phyloP scores from a whole-genome alignment of 2,797 vertebrate species.

The Streptopelia turtur region DNA sequence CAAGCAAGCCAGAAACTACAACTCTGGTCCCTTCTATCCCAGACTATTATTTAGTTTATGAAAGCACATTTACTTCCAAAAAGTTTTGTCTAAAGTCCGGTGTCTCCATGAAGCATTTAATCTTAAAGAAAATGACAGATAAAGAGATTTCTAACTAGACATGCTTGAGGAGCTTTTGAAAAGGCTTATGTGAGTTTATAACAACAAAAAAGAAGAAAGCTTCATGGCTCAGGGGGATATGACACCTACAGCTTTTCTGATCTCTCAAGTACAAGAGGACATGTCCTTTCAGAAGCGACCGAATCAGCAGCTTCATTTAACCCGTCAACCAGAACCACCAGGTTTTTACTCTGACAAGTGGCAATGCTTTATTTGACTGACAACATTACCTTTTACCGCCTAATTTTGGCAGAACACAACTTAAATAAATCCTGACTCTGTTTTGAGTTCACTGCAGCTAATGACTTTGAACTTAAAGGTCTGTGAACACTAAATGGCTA shows the following conservation, averaged over 20 bases:
- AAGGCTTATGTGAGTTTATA: not conserved
- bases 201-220: not conserved
- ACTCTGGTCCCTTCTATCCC: not conserved
- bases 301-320: not conserved
- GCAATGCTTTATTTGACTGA: not conserved
- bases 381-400: not conserved
- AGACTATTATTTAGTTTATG: not conserved
- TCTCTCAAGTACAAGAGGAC: not conserved
- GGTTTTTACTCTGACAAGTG: not conserved
- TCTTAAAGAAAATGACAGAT: conserved; percentile 6
- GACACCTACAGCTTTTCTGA: not conserved
- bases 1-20: not conserved
- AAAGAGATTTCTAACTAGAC: not conserved
- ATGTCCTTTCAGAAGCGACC: not conserved
- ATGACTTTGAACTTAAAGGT: conserved; percentile 4
- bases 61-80: not conserved
- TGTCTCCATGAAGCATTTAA: not conserved
- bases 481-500: not conserved
- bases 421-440: conserved; percentile 1
- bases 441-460: not conserved
- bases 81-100: not conserved
- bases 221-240: not conserved
- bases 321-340: not conserved
- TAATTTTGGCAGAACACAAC: not conserved
- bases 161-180: not conserved